These are phyloP conservation scores for Hapalemur alaotrensis DNA, from an alignment of 2,797 vertebrate species.

Conservation along the genomic window DNA sequence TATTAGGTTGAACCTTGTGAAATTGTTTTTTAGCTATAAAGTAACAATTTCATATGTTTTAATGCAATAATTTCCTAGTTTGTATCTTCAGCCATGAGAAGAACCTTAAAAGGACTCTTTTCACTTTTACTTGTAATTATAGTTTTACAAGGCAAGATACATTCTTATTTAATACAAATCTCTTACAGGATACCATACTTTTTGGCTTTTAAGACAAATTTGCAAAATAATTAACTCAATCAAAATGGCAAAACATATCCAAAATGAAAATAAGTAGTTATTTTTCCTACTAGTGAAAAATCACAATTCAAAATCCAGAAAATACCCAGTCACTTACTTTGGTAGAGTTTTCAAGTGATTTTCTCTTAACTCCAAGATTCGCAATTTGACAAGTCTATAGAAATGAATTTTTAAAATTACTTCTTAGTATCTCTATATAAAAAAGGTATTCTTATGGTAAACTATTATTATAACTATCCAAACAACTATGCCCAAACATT, in stretches of 20 bases:
- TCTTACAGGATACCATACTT: background rate
- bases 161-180: background rate
- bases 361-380: slow-evolving; percentile 98
- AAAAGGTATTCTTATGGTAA: background rate
- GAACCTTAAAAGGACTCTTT: background rate
- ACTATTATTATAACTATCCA: background rate
- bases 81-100: background rate
- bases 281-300: background rate
- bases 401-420: slow-evolving; percentile 51
- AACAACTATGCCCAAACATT: background rate
- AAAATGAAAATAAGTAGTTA: background rate
- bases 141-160: background rate
- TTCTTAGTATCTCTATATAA: background rate
- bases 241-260: background rate
- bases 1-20: background rate
- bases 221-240: background rate
- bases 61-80: background rate
- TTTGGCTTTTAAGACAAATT: background rate
- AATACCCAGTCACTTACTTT: slow-evolving; percentile 91
- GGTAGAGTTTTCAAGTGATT: slow-evolving; percentile 99
- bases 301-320: background rate
- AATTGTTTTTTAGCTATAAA: background rate
- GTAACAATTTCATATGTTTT: background rate
- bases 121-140: background rate
- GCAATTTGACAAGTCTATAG: slow-evolving; percentile 96